Conservation (phyloP, 2,797 vertebrate species). For the Mormyrus proboscirostris region DNA sequence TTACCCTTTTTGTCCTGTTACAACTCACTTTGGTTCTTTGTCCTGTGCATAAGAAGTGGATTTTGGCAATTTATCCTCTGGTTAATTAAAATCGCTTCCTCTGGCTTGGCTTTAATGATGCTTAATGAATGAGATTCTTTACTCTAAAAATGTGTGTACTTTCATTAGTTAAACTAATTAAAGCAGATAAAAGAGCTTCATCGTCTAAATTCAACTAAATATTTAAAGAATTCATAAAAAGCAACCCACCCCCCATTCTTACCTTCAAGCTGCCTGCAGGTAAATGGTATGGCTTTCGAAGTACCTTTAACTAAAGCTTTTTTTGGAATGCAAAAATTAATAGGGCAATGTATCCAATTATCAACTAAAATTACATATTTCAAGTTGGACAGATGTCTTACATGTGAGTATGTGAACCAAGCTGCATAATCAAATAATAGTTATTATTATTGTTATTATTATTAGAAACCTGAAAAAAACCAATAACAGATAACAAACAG, state of each 20-base stretch:
- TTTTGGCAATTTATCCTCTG: slow-evolving; percentile 13
- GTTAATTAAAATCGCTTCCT: slow-evolving; percentile 17
- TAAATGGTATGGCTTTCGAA: neutral
- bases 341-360: neutral
- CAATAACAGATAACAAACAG: neutral
- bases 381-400: neutral
- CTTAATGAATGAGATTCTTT: slow-evolving; percentile 16
- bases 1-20: neutral
- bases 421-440: neutral
- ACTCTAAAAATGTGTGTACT: slow-evolving; percentile 14
- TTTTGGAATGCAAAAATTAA: neutral
- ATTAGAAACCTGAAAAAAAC: neutral
- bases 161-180: slow-evolving; percentile 20
- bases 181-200: slow-evolving; percentile 15
- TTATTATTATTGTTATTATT: neutral
- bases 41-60: slow-evolving; percentile 7
- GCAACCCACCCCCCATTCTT: neutral
- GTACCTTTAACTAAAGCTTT: neutral
- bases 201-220: slow-evolving; percentile 4
- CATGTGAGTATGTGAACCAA: neutral
- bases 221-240: slow-evolving; percentile 8
- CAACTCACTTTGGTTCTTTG: neutral
- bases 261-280: neutral
- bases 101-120: slow-evolving; percentile 11
- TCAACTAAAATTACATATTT: neutral